Conservation (phyloP, 2,888 invertebrate genomes). For the Plemyria rubiginata region DNA sequence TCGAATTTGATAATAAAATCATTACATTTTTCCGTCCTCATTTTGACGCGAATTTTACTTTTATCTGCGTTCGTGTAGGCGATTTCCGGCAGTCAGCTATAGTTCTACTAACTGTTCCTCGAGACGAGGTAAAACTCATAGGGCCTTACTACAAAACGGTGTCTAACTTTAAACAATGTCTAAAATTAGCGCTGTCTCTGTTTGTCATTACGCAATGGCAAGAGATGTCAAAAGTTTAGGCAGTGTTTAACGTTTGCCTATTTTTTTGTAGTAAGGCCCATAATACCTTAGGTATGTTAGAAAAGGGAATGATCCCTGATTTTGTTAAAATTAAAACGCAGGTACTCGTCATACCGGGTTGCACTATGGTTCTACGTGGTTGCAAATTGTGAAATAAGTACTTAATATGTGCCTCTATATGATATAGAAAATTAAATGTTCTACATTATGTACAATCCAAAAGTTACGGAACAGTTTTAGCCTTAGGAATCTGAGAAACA, state of each 20-base stretch:
- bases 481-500: constrained; percentile 64
- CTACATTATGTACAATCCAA: constrained; percentile 67
- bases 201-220: no score
- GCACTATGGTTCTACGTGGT: constrained; percentile 49
- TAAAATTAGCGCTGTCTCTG: no score
- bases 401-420: constrained; percentile 53
- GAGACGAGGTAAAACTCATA: constrained; percentile 24
- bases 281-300: neutral
- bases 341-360: constrained; percentile 38
- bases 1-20: constrained; percentile 62
- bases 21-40: constrained; percentile 60
- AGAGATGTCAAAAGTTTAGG: no score
- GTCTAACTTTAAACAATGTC: no score
- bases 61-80: constrained; percentile 42
- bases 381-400: constrained; percentile 46
- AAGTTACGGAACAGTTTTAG: constrained; percentile 66
- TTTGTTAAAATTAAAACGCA: constrained; percentile 2
- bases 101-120: constrained; percentile 20
- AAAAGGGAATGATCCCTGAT: neutral
- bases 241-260: no score
- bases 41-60: constrained; percentile 54
- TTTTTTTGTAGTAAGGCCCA: no score
- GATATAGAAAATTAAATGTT: constrained; percentile 53
- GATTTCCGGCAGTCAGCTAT: constrained; percentile 64
- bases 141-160: no score